phyloP scores from a whole-genome alignment of 2,113 vertebrate genomes.

The Myotis lucifugus region DNA sequence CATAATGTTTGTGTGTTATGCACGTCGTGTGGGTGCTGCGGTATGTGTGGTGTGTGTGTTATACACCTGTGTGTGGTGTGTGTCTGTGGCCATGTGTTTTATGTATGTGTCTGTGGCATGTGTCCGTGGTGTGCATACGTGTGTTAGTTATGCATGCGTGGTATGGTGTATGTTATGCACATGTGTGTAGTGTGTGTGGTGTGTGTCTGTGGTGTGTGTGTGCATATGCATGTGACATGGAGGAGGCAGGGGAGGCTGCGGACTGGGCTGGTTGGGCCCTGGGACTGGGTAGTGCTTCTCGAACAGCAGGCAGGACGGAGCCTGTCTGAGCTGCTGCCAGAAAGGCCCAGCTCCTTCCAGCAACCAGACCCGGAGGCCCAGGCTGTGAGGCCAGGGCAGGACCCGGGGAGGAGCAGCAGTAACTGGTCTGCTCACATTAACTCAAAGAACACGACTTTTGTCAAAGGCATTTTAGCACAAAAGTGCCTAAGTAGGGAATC shows the following conservation, averaged over 20 bases:
- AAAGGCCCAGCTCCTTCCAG: neutral
- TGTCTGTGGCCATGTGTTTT: too few relatives aligned
- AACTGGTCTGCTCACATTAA: neutral
- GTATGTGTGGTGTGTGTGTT: too few relatives aligned
- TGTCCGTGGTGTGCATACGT: too few relatives aligned
- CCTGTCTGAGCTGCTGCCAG: accelerated
- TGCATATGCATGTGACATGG: too few relatives aligned
- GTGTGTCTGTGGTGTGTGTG: too few relatives aligned
- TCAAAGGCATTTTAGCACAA: neutral
- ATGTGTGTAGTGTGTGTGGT: too few relatives aligned
- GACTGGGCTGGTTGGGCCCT: accelerated
- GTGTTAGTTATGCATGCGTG: too few relatives aligned
- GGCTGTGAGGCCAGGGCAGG: accelerated
- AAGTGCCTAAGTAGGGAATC: neutral
- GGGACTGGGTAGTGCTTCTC: neutral
- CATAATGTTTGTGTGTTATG: too few relatives aligned
- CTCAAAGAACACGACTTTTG: neutral
- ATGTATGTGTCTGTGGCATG: too few relatives aligned
- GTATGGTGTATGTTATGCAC: too few relatives aligned
- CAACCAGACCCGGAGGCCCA: accelerated
- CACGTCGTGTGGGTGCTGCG: too few relatives aligned
- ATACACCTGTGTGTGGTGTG: too few relatives aligned
- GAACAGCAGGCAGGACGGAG: neutral
- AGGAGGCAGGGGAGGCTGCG: neutral
- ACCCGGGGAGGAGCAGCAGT: neutral